Evolutionary conservation across 2,797 vertebrate genomes (phyloP), one percentile per base, ranked within the genome.

Genomic region (Sebastes iracundus): DNA sequence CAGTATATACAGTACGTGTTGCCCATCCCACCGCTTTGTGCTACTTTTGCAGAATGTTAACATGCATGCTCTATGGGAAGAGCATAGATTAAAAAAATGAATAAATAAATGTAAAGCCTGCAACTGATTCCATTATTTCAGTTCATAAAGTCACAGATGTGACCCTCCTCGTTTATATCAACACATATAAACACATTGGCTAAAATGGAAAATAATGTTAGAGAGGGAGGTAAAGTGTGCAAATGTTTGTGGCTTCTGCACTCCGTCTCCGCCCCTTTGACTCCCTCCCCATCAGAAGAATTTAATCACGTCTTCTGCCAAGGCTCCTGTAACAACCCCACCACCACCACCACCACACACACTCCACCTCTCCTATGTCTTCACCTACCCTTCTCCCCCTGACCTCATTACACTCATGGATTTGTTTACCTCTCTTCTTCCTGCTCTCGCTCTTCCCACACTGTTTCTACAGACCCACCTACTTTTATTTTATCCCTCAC

Each of bases 261-360:
- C 32, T 32, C 55, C 3, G 7, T 69, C 82, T 66, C 68, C 20
- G 3, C 77, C 74, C 67, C 33, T 72, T 46, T 22, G 30, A 60
- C 81, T 74, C 72, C 27, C 65, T 69, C 73, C 72, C 67, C 70
- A 77, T 79, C 72, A 60, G 14, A 79, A 80, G 86, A 83, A 83
- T 83, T 83, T 80, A 90, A 91, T 90, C 80, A 83, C 16, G 12
- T 77, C 75, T 83, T 46, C 58, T 82, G 59, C 84, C 86, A 87
- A 87, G 60, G 75, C 86, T 87, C 52, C 77, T 83, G 83, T 87
- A 77, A 78, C 76, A 78, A 18, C 72, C 68, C 25, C 55, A 35
- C 61, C 53, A 62, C n/a, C 66, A 20, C 59, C 16, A n/a, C 4
- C 62, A 23, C 61, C 65, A 38, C 49, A 27, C 60, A 75, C 83